A percentile compares a stretch with the other conserved stretches of the same genome.
phyloP scores from a whole-genome alignment of 1,140 invertebrate genomes.

The Spodoptera litura region DNA sequence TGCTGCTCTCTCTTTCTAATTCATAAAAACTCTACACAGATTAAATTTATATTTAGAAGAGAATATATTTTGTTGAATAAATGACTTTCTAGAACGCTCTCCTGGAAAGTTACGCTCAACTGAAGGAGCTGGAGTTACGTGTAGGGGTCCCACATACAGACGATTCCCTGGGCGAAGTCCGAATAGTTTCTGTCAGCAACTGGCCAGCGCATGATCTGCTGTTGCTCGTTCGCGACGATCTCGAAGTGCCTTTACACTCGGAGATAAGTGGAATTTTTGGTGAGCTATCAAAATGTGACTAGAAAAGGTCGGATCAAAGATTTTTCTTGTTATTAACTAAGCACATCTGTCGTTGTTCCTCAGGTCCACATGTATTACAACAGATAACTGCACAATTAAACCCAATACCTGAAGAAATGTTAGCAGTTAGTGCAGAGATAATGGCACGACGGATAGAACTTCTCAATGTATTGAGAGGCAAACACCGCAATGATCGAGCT shows the following conservation, averaged over 20 bases:
- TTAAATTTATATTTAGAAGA: too few relatives aligned
- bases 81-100: slow-evolving; percentile 65
- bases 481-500: slow-evolving; percentile 67
- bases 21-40: not conserved
- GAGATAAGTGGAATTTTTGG: slow-evolving; percentile 73
- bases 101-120: slow-evolving; percentile 66
- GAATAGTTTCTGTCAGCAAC: slow-evolving; percentile 67
- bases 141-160: slow-evolving; percentile 54
- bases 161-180: slow-evolving; percentile 65
- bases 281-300: slow-evolving; percentile 49
- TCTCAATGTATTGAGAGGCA: slow-evolving; percentile 66
- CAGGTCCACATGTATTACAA: slow-evolving; percentile 72
- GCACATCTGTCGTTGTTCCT: slow-evolving; percentile 5
- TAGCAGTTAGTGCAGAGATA: slow-evolving; percentile 65
- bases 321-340: not conserved
- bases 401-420: slow-evolving; percentile 71
- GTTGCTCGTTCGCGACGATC: slow-evolving; percentile 70
- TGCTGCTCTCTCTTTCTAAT: too few relatives aligned
- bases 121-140: slow-evolving; percentile 70
- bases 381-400: slow-evolving; percentile 67
- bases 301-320: too few relatives aligned
- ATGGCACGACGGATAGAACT: slow-evolving; percentile 72
- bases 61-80: not conserved
- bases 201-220: slow-evolving; percentile 79
- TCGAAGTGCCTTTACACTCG: slow-evolving; percentile 57